Base-by-base conservation (phyloP, 1,140 invertebrate species). In the Temnothorax nylanderi region DNA sequence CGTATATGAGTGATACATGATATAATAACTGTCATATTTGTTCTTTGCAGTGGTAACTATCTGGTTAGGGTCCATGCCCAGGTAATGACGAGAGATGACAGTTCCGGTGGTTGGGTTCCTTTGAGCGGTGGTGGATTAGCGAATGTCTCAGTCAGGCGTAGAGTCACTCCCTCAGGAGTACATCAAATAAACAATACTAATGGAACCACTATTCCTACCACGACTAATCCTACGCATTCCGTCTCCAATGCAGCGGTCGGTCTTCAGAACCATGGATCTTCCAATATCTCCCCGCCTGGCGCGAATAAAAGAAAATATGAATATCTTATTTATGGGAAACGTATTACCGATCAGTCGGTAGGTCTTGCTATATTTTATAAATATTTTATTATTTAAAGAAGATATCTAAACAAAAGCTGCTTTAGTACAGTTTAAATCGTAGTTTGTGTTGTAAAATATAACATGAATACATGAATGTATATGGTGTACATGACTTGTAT, bases 31-130 rank as follows among this genome's bases (percentile, higher is more conserved):
- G 16, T 64, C 60, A 65, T 47, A 51, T 54, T 86, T 74, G 11
- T 96, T 84, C 54, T 26, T 97, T 97, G 85, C 96, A 98, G 98
- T 97, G 98, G 97, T 95, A 97, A 97, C 96, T 98, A 97, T 96
- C 96, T 99, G 97, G 99, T 99, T 96, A 98, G 98, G 95, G 98
- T 99, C 93, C 98, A 98, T 93, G 99, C 99, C 96, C 99, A 99
- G 97, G 99, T 99, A 96, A 99, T 99, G 99, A 99, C 98, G 93
- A 97, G 99, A 91, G 99, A 99, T 97, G 99, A 99, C 95, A 98
- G 98, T 94, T 98, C 98, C 76, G 99, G 98, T 87, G 98, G 98
- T 89, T 99, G 99, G 99, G 97, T 99, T 93, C 98, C 98, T 90
- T 96, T 99, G 94, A 98, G 98, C 88, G 98, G 98, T 89, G 98